phyloP scores from a whole-genome alignment of 2,797 vertebrate species.

The Sebastes goodei region DNA sequence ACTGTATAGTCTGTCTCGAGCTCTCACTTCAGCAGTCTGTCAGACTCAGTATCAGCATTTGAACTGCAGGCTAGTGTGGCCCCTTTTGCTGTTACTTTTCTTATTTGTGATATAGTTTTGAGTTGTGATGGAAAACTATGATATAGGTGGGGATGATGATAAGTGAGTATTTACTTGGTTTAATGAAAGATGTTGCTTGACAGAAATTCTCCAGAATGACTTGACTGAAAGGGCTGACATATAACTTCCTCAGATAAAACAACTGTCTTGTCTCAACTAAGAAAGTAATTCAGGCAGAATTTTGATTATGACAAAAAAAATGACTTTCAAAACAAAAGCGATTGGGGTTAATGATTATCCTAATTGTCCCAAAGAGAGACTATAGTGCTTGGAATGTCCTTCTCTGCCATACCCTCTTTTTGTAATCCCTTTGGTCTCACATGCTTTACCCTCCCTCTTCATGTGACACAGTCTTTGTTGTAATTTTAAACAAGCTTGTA shows the following conservation, averaged over 20 bases:
- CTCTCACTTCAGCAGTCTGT: background rate
- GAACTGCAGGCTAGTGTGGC: background rate
- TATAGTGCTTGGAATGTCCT: background rate
- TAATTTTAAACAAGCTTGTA: constrained; percentile 50
- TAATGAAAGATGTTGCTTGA: background rate
- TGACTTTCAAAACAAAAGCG: background rate
- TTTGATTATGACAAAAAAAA: background rate
- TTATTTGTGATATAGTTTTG: background rate
- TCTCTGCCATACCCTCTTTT: background rate
- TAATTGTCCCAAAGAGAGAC: background rate
- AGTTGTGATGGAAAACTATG: background rate
- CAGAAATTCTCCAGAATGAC: background rate
- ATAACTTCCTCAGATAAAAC: background rate
- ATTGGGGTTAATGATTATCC: constrained; percentile 9
- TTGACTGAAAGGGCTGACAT: background rate
- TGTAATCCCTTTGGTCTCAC: constrained; percentile 23
- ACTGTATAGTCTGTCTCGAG: background rate
- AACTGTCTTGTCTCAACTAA: background rate
- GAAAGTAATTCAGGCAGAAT: background rate
- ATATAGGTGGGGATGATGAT: background rate
- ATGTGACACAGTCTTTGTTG: constrained; percentile 54
- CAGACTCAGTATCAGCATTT: background rate
- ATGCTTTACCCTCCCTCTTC: constrained; percentile 27
- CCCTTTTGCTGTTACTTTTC: background rate
- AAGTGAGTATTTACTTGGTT: background rate